Base-by-base conservation (phyloP, 2,888 invertebrate genomes). In the Pterostichus madidus region DNA sequence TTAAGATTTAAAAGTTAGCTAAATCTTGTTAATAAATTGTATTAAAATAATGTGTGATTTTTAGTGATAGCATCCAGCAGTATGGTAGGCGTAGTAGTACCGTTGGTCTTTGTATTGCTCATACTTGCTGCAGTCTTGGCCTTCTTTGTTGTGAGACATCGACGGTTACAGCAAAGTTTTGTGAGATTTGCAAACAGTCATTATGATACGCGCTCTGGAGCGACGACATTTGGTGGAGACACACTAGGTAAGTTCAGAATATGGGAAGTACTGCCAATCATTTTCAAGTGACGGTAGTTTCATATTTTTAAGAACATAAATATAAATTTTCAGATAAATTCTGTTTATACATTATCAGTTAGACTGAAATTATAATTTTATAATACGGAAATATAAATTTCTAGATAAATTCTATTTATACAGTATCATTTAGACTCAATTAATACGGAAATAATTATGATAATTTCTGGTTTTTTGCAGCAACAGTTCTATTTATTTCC, bases 151-250 rank as follows among this genome's bases (percentile, higher is more conserved):
- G 87, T 96, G 73, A 92, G 96, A 35, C 95, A 96, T 89, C 92
- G 94, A 64, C 92, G 96, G 68, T 91, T 96, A 49, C 93, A 95
- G 87, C 93, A 94, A 85, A 95, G 94, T 86, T 96, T 97, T 90
- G 93, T 95, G 79, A 93, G 96, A 78, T 96, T 96, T 90, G 95
- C 95, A 44, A 95, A 95, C 89, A 95, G 95, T 85, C 95, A 96
- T 89, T 98, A 98, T 89, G 96, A 96, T 91, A 95, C 95, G 78
- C 92, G 96, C 85, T 94, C 97, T 75, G 97, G 96, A 71, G 95
- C 97, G 86, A 96, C 97, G 56, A 96, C 96, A 78, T 96, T 97
- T 88, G 93, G 94, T 49, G 94, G 94, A 85, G 94, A 94, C 86
- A 94, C 93, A 84, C 91, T 95, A 84, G 95, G 96, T 93, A 90